phyloP scores from a whole-genome alignment of 2,113 vertebrate species.

The Seriola rivoliana region DNA sequence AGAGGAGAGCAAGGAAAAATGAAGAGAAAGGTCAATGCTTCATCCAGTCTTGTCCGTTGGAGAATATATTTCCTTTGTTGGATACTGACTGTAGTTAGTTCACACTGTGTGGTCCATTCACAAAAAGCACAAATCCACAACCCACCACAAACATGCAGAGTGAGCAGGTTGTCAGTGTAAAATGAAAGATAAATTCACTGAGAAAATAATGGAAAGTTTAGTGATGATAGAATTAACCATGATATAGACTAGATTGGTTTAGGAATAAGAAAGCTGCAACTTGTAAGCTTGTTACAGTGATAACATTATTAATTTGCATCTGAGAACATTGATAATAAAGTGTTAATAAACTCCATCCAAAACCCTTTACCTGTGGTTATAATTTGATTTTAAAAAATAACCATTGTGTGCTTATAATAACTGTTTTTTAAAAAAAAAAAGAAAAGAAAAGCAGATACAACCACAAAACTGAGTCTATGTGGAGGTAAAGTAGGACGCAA shows the following conservation, averaged over 20 bases:
- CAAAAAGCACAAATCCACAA: not conserved
- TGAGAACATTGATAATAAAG: not conserved
- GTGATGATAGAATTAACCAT: not conserved
- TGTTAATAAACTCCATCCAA: not conserved
- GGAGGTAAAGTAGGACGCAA: constrained; percentile 8
- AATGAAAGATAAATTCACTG: not conserved
- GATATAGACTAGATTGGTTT: not conserved
- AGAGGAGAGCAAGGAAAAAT: not conserved
- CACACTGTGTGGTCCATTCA: not conserved
- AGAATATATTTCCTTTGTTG: constrained; percentile 5
- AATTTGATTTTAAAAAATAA: not conserved
- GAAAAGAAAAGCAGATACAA: not conserved
- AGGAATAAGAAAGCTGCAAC: not conserved
- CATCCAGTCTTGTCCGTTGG: constrained; percentile 6
- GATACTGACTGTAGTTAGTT: not conserved
- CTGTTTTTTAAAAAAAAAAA: not conserved
- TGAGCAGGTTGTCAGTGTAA: not conserved
- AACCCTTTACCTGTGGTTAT: not conserved
- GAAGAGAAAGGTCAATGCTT: constrained; percentile 37
- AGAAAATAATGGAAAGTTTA: constrained; percentile 5
- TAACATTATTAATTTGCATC: not conserved
- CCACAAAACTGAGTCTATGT: too few relatives aligned
- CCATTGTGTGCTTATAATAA: not conserved
- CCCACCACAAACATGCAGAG: not conserved
- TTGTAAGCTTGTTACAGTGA: not conserved